phyloP scores from a whole-genome alignment of 2,113 vertebrate species.

The Gracilinanus agilis region DNA sequence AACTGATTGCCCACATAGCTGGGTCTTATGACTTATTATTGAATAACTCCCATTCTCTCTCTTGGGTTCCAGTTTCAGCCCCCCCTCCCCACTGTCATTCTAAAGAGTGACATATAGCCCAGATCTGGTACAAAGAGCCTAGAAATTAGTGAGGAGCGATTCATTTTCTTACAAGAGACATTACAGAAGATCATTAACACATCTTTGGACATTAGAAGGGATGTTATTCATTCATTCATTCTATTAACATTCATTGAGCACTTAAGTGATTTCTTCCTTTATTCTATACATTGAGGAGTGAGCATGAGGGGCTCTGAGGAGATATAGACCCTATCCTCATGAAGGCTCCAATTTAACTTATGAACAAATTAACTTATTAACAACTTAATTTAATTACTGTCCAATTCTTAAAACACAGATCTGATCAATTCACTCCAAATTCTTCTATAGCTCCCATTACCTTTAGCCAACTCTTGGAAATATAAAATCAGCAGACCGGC shows the following conservation, averaged over 20 bases:
- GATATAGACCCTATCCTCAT: background rate
- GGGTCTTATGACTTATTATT: background rate
- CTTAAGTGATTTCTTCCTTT: background rate
- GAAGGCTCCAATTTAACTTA: background rate
- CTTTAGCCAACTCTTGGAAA: background rate
- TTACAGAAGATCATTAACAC: background rate
- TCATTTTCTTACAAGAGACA: conserved; percentile 1
- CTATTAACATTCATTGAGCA: background rate
- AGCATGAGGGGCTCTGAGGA: background rate
- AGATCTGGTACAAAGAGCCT: background rate
- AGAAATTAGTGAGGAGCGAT: background rate
- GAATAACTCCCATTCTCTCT: background rate
- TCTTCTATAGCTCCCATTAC: background rate
- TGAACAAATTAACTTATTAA: no score
- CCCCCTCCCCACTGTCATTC: background rate
- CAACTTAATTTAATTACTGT: no score
- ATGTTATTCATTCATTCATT: background rate
- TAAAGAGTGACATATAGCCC: background rate
- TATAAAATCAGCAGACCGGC: background rate
- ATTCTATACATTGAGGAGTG: background rate
- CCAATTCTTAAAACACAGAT: background rate
- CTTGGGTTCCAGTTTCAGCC: background rate
- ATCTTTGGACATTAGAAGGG: background rate
- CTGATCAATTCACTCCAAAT: background rate
- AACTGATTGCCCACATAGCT: background rate